Base-by-base conservation (phyloP, 2,797 vertebrate species). In the Silurus aristotelis region DNA sequence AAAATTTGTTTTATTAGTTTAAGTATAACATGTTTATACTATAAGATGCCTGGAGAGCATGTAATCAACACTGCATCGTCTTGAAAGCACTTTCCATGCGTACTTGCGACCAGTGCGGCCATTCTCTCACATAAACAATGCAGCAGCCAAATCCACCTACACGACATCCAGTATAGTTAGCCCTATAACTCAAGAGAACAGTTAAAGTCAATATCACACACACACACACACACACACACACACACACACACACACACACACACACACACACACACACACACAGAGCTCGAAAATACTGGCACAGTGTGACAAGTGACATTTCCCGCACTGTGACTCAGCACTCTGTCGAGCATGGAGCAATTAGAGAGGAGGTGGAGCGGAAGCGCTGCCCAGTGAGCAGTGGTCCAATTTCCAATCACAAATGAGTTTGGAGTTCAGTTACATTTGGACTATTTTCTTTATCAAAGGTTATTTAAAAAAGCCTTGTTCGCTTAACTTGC, bases 311-410 rank as follows among this genome's bases (percentile, higher is more conserved):
- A 60, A 82, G 78, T 77, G 85, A 82, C 82, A 82, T 83, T 84
- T 85, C 80, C 73, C 70, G n/a, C 68, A 66, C 15, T 15, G 61
- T 87, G 83, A 85, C 85, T 83, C 84, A 85, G 84, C 87, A 82
- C 20, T 83, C 67, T 73, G 66, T 82, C 25, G 46, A 80, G 67
- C 46, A 68, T 78, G 22, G 20, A 86, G 86, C 87, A 86, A 66
- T 81, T 86, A 85, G 82, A 86, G n/a, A 55, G 84, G 27, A 63
- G 82, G 83, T 61, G 73, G 60, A 61, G 83, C 46, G 56, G 61
- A 25, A 25, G 5, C 43, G 43, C 78, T 80, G 27, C n/a, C 78
- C 63, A 66, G 22, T 66, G 61, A 48, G 61, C 43, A 25, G n/a
- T 66, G 38, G 78, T 64, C 22, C 22, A 64, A 10, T 80, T 48